A percentile compares a stretch with the other conserved stretches of the same genome.
Evolutionary conservation across 2,888 invertebrate species (phyloP).

Genomic region (Ophion ellenae): DNA sequence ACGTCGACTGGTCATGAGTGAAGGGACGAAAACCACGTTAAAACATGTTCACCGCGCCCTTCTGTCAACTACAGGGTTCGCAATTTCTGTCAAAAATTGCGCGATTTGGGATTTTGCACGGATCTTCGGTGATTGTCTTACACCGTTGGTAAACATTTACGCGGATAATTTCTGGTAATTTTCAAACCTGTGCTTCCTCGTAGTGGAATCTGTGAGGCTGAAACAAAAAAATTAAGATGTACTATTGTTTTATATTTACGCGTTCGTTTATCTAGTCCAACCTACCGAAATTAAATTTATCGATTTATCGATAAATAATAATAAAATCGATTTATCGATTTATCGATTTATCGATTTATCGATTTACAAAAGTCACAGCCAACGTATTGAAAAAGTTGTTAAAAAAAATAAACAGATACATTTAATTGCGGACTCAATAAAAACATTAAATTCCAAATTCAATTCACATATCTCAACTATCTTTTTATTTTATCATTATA

Average conservation of each 20-base stretch:
- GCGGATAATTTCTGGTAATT: neutral
- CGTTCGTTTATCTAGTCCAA: neutral
- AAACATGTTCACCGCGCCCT: neutral
- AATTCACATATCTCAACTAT: too few species aligned
- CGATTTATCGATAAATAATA: too few species aligned
- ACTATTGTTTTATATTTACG: neutral
- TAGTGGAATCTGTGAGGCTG: neutral
- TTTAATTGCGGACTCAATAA: too few species aligned
- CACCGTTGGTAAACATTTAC: neutral
- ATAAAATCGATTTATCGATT: too few species aligned
- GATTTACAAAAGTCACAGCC: neutral
- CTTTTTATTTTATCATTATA: too few species aligned
- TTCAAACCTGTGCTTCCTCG: neutral
- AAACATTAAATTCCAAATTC: too few species aligned
- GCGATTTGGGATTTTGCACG: neutral
- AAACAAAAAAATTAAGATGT: neutral
- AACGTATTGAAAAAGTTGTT: neutral
- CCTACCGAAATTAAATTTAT: neutral
- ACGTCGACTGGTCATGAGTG: neutral
- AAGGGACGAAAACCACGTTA: neutral
- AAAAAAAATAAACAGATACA: too few species aligned
- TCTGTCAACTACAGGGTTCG: neutral
- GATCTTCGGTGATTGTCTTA: neutral
- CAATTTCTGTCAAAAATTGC: too few species aligned
- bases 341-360: too few species aligned